Base-by-base conservation (phyloP, 1,140 invertebrate genomes). In the Conopomorpha cramerella region DNA sequence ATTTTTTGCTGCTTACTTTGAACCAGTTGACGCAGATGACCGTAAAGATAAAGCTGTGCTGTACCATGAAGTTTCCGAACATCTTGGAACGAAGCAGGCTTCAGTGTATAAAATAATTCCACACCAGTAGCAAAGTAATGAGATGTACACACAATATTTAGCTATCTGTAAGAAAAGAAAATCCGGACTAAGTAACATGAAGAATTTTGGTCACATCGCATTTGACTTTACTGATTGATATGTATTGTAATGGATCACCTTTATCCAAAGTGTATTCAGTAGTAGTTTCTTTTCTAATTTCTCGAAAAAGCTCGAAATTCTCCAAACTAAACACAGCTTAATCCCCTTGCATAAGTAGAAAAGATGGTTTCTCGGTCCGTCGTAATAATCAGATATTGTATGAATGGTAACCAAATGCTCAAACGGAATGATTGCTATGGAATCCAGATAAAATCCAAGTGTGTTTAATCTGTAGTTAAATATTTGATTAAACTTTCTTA, bases 41-140 rank as follows among this genome's bases (percentile, higher is more conserved):
- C n/a, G n/a, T n/a, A n/a, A n/a, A n/a, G n/a, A n/a, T n/a, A n/a
- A n/a, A 33, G 63, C 71, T 39, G 31, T 59, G 27, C 49, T 56
- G 38, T 67, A 79, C 76, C 76, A 78, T 4, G 71, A 76, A 38
- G 63, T 54, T 46, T 70, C 53, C 6, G 62, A 60, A 39, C 76
- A 78, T 34, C 56, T 52, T 38, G 49, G 55, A 14, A 65, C 62
- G 33, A 76, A 77, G 45, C 76, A 78, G 14, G 76, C 58, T 33
- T 67, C 63, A 55, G 73, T 62, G 32, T 63, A 78, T 25, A 77
- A 50, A 32, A 77, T 54, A 2, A 70, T 51, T 13, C 72, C 73
- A 25, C 59, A 70, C 68, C 67, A 78, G 45, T 78, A 78, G 39
- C 62, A 66, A 15, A 73, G 43, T 10, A 77, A 51, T 17, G 55